Base-by-base conservation (phyloP, 2,888 invertebrate genomes). In the Thumatha senex region DNA sequence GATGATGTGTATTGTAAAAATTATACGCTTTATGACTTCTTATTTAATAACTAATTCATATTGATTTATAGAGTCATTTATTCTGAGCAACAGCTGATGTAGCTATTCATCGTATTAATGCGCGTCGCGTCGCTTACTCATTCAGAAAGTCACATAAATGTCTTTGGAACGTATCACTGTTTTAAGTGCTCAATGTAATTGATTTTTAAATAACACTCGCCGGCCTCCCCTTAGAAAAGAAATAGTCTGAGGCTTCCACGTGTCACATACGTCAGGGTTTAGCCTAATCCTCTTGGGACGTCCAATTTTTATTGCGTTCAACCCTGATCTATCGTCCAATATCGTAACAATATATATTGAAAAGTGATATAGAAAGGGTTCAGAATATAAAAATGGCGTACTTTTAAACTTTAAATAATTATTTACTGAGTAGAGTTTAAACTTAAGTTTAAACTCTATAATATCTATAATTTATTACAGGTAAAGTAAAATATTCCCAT, bases 261-360 rank as follows among this genome's bases (percentile, higher is more conserved):
- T 80, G 89, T 87, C 90, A 83, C 90, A 89, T 90, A 82, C 76
- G 84, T 89, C 89, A 89, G 86, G 82, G 85, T 88, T 88, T 86
- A 81, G 75, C 78, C 81, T 88, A 88, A 90, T 89, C 88, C 88
- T 78, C 74, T 70, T 63, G 86, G 89, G 86, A 83, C 80, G 74
- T 81, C 77, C 84, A 78, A 84, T 86, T 89, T 87, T 90, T 90
- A 90, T 90, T 90, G 84, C 86, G 66, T 79, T 81, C 78, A 76
- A 76, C 80, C 82, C 83, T 89, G 89, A 89, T 86, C 71, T 84
- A 88, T 78, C 78, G 78, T 61, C 70, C 82, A 86, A 86, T 89
- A 89, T 84, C 77, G 80, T 72, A 72, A 78, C 82, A 79, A 83
- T 85, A 84, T 85, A 84, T 77, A 84, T 77, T 70, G 74, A 71